Base-by-base conservation (phyloP, 2,888 invertebrate species). In the Lithophane socia region DNA sequence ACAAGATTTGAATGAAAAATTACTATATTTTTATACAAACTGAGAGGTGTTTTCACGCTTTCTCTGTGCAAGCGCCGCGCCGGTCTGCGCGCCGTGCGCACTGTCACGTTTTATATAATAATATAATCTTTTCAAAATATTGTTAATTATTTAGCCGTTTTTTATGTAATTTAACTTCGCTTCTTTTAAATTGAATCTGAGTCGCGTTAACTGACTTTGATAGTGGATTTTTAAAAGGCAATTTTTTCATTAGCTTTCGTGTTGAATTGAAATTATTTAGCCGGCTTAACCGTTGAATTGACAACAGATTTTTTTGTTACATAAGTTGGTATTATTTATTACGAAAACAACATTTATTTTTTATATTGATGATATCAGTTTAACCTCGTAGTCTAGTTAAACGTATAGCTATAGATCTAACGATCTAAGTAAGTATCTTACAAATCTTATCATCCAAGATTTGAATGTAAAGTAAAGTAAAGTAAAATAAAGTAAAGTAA, bases 31-130 rank as follows among this genome's bases (percentile, higher is more conserved):
- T 89, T 89, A 87, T 86, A 86, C 83, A 87, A 91, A 88, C 87
- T 90, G 84, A 76, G 78, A 80, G 67, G 80, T 82, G 88, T 92
- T 93, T 93, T 93, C 92, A 94, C 94, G 94, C 95, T 94, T 94
- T 94, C 94, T 91, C 94, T 90, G 86, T 73, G 82, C 87, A n/a
- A 65, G 84, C 78, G 82, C 77, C 79, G 84, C 78, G 81, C 77
- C 76, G 77, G 64, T 77, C 77, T 72, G 75, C 77, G 82, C 82
- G 82, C 87, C 90, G 88, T 89, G 90, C 83, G 83, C 80, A 64
- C 81, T 83, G 87, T 88, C 88, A 90, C 89, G 88, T 86, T 89
- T 88, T 83, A 80, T 88, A 87, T 88, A 37, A 37, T 37, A 37
- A 37, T 37, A 74, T 86, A 76, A 86, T 90, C 89, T 90, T 90